Conservation (phyloP, 2,888 invertebrate species). For the Epinotia nisella region DNA sequence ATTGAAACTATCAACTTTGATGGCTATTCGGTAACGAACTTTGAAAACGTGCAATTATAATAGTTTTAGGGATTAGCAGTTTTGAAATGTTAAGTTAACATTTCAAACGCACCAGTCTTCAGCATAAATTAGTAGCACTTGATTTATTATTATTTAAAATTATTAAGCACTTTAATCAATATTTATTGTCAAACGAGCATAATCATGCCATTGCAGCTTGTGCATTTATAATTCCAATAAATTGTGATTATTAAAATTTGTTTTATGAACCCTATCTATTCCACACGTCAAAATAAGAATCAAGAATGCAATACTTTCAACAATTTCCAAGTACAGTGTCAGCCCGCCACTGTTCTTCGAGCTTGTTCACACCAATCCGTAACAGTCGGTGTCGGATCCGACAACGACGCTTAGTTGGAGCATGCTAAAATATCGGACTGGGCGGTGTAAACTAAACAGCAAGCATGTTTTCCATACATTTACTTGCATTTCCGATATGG, state of each 20-base stretch:
- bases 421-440: too few relatives aligned
- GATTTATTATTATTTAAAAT: conserved; percentile 69
- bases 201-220: conserved; percentile 78
- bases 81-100: conserved; percentile 60
- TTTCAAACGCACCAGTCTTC: conserved; percentile 79
- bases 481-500: too few relatives aligned
- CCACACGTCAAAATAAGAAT: neutral
- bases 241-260: conserved; percentile 78
- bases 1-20: conserved; percentile 47
- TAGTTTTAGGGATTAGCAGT: conserved; percentile 56
- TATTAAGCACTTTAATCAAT: conserved; percentile 76
- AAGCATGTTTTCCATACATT: too few relatives aligned
- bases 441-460: too few relatives aligned
- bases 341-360: too few relatives aligned
- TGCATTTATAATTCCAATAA: conserved; percentile 83
- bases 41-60: conserved; percentile 55
- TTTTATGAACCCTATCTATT: conserved; percentile 50
- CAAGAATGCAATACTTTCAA: too few relatives aligned
- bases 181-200: conserved; percentile 77
- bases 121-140: conserved; percentile 72
- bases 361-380: too few relatives aligned
- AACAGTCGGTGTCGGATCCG: too few relatives aligned
- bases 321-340: too few relatives aligned
- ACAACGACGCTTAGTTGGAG: too few relatives aligned
- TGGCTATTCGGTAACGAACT: conserved; percentile 42